phyloP scores from a whole-genome alignment of 2,113 vertebrate species.

The Redunca redunca region DNA sequence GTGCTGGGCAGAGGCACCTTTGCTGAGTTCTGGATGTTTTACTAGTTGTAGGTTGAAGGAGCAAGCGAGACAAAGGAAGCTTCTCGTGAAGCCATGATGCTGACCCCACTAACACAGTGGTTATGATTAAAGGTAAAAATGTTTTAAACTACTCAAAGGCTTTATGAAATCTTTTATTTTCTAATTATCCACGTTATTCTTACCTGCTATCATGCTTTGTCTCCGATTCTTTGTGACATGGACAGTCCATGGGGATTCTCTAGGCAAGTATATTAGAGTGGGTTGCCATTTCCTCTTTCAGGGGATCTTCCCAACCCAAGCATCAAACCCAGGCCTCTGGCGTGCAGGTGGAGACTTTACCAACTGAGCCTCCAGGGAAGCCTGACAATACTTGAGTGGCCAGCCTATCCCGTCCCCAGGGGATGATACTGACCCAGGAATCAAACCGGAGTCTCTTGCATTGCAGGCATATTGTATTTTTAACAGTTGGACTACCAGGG shows the following conservation, averaged over 20 bases:
- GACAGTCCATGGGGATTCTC: neutral
- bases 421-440: neutral
- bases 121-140: neutral
- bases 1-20: neutral
- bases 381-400: neutral
- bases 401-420: neutral
- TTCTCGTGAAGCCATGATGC: neutral
- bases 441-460: neutral
- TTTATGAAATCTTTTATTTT: neutral
- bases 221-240: neutral
- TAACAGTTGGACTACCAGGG: neutral
- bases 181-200: neutral
- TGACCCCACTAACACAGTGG: neutral
- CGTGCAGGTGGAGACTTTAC: neutral
- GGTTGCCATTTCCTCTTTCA: neutral
- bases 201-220: neutral
- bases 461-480: neutral
- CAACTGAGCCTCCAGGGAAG: neutral
- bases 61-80: neutral
- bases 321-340: neutral
- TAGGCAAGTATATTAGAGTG: neutral
- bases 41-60: neutral
- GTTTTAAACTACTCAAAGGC: neutral
- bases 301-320: neutral
- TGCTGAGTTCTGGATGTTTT: neutral